phyloP scores from a whole-genome alignment of 2,888 invertebrate genomes.

The Atrina japonica region DNA sequence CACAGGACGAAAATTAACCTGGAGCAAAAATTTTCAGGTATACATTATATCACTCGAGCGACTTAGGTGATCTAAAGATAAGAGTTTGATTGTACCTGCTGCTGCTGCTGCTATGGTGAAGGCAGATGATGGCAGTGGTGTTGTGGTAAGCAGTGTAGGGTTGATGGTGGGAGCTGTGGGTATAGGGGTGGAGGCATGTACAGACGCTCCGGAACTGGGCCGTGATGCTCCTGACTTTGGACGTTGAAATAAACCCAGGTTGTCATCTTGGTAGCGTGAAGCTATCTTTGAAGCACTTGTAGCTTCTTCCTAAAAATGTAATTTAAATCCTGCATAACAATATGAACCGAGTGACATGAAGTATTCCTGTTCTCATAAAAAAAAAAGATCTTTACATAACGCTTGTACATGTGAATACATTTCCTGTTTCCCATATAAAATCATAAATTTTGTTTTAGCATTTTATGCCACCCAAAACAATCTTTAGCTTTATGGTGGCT shows the following conservation, averaged over 20 bases:
- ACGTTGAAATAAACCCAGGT: constrained; percentile 52
- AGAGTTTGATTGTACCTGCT: too few species aligned
- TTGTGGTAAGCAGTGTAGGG: constrained; percentile 64
- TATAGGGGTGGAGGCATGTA: constrained; percentile 58
- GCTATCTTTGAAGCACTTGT: constrained; percentile 67
- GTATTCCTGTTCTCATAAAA: not conserved
- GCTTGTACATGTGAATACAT: not conserved
- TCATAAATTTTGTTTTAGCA: too few species aligned
- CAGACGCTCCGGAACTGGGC: constrained; percentile 61
- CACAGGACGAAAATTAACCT: too few species aligned
- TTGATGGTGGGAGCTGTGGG: constrained; percentile 70
- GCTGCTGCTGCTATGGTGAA: constrained; percentile 73
- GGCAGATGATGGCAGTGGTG: constrained; percentile 71
- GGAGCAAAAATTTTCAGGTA: too few species aligned
- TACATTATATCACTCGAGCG: too few species aligned
- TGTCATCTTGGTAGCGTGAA: constrained; percentile 72
- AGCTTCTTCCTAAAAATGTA: constrained; percentile 57
- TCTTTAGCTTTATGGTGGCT: too few species aligned
- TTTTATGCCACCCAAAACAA: too few species aligned
- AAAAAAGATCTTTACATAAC: not conserved
- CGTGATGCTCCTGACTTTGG: constrained; percentile 62
- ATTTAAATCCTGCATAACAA: not conserved
- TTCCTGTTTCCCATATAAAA: too few species aligned
- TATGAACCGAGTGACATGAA: not conserved
- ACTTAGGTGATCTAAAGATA: too few species aligned